Evolutionary conservation across 2,797 vertebrate species (phyloP).

Genomic region (Epinephelus coioides): DNA sequence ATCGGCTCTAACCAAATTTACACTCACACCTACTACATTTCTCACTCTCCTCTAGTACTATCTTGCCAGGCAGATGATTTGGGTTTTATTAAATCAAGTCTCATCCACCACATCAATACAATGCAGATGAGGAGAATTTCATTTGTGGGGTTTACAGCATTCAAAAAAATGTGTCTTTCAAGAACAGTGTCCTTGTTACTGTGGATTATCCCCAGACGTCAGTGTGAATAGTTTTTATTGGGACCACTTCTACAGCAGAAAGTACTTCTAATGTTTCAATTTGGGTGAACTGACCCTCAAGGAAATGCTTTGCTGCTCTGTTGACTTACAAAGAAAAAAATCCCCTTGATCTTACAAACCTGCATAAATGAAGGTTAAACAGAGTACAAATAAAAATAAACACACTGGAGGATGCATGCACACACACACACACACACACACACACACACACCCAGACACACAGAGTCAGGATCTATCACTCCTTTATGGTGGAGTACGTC

Average conservation of each 20-base stretch:
- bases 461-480: slow-evolving; percentile 24
- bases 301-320: background rate
- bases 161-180: slow-evolving; percentile 7
- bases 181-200: background rate
- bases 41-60: background rate
- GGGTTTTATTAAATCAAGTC: background rate
- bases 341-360: background rate
- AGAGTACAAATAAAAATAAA: background rate
- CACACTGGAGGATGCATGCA: background rate
- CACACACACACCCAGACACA: background rate
- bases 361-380: slow-evolving; percentile 2
- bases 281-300: slow-evolving; percentile 12
- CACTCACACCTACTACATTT: background rate
- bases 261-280: background rate
- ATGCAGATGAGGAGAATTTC: background rate
- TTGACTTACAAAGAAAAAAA: slow-evolving; percentile 9
- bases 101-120: slow-evolving; percentile 6
- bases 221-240: background rate
- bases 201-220: background rate
- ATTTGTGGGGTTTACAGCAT: background rate
- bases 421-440: slow-evolving; percentile 14
- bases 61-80: background rate
- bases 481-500: slow-evolving; percentile 34
- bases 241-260: background rate
- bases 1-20: background rate